phyloP scores from a whole-genome alignment of 2,113 vertebrate genomes.

The Podarcis raffonei region DNA sequence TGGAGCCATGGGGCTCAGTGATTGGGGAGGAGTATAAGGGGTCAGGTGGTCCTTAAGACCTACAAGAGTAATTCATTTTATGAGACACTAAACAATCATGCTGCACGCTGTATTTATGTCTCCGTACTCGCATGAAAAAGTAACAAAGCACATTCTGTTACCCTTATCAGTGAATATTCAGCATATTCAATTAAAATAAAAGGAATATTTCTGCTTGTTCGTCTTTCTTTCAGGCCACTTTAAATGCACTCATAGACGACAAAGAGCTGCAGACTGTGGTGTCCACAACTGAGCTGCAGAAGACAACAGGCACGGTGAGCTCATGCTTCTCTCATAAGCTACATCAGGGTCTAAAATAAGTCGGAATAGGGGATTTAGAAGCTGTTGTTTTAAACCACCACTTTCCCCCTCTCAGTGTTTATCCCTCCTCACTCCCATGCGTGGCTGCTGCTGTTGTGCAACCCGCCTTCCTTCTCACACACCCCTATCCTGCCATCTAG shows the following conservation, averaged over 20 bases:
- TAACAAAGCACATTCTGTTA: neutral
- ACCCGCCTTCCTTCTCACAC: too few species aligned
- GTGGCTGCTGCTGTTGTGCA: too few species aligned
- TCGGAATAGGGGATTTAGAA: neutral
- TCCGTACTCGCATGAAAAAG: neutral
- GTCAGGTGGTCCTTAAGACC: too few species aligned
- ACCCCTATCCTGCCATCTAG: too few species aligned
- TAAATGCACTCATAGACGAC: constrained; percentile 79
- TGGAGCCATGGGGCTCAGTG: too few species aligned
- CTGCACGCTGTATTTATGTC: neutral
- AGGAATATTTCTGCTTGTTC: neutral
- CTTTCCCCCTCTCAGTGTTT: neutral
- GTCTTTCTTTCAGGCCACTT: constrained; percentile 78
- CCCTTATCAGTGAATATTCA: too few species aligned
- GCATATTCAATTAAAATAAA: neutral
- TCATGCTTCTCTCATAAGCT: neutral
- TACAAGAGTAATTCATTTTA: too few species aligned
- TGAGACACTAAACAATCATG: too few species aligned
- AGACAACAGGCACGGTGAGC: constrained; percentile 87
- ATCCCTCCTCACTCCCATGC: too few species aligned
- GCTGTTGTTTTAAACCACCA: too few species aligned
- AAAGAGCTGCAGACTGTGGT: constrained; percentile 84
- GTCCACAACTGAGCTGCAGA: constrained; percentile 89
- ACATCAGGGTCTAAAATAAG: neutral
- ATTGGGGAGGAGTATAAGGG: too few species aligned